Percentiles rank a stretch among this genome's conserved stretches.
Conservation (phyloP, 2,888 invertebrate genomes). For the Byasa hedistus region DNA sequence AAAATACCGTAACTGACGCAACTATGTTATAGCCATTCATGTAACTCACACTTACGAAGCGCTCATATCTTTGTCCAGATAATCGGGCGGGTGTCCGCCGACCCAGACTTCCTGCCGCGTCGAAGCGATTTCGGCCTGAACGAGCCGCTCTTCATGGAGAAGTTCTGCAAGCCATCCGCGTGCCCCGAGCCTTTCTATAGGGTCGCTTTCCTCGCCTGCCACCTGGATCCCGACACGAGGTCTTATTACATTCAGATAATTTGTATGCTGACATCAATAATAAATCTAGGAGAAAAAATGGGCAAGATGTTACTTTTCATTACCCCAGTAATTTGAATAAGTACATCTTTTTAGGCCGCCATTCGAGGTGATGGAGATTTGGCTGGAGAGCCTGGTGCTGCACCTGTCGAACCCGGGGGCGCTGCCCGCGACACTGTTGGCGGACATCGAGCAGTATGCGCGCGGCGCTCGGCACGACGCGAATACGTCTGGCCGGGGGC, state of each 20-base stretch:
- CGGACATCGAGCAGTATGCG: slow-evolving; percentile 86
- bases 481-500: slow-evolving; percentile 67
- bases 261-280: no score
- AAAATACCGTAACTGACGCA: no score
- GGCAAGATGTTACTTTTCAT: no score
- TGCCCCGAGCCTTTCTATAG: slow-evolving; percentile 94
- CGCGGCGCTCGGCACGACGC: slow-evolving; percentile 51
- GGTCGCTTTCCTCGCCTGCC: slow-evolving; percentile 94
- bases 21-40: no score
- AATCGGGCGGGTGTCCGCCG: slow-evolving; percentile 96
- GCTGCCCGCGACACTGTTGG: slow-evolving; percentile 83
- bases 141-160: slow-evolving; percentile 90
- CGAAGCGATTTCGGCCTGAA: slow-evolving; percentile 95
- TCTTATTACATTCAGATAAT: slow-evolving; percentile 45
- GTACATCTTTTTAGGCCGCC: slow-evolving; percentile 82
- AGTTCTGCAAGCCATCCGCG: slow-evolving; percentile 82
- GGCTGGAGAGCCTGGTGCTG: slow-evolving; percentile 89
- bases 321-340: no score
- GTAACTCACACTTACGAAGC: no score
- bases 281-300: no score
- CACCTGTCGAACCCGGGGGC: slow-evolving; percentile 83
- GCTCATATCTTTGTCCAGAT: slow-evolving; percentile 82
- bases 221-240: slow-evolving; percentile 94
- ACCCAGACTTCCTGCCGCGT: slow-evolving; percentile 95
- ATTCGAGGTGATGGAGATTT: slow-evolving; percentile 93